Evolutionary conservation across 1,140 invertebrate genomes (phyloP).

Genomic region (Hetaerina americana): DNA sequence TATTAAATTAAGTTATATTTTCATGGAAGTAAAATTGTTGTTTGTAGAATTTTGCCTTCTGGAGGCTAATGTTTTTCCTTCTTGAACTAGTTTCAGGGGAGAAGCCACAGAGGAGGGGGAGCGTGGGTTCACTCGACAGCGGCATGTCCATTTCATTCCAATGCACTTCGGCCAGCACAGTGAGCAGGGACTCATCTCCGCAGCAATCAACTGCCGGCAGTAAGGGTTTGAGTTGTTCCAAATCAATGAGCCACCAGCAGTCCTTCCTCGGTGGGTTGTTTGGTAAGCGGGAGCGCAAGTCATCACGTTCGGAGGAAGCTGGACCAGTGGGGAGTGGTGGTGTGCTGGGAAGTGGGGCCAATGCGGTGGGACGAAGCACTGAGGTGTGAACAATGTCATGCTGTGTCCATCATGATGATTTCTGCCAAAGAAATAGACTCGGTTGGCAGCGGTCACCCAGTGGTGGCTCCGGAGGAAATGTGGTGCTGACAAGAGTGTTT

Average conservation of each 20-base stretch:
- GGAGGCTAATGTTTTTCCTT: neutral
- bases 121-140: slow-evolving; percentile 83
- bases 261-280: slow-evolving; percentile 47
- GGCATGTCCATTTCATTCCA: slow-evolving; percentile 87
- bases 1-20: neutral
- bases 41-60: neutral
- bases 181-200: slow-evolving; percentile 36
- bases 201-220: slow-evolving; percentile 30
- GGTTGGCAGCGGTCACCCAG: neutral
- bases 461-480: neutral
- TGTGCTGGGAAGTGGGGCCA: slow-evolving; percentile 10
- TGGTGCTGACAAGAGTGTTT: neutral
- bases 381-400: slow-evolving; percentile 25
- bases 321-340: neutral
- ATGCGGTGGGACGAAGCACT: slow-evolving; percentile 31
- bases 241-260: slow-evolving; percentile 34
- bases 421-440: neutral
- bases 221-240: slow-evolving; percentile 30
- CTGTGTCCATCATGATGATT: too few relatives aligned
- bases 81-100: slow-evolving; percentile 43
- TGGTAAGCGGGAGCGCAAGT: slow-evolving; percentile 39
- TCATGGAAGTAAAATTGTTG: neutral
- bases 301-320: slow-evolving; percentile 32
- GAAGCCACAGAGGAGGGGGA: slow-evolving; percentile 65
- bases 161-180: slow-evolving; percentile 54